Evolutionary conservation across 2,888 invertebrate genomes (phyloP).

Genomic region (Xestia xanthographa): DNA sequence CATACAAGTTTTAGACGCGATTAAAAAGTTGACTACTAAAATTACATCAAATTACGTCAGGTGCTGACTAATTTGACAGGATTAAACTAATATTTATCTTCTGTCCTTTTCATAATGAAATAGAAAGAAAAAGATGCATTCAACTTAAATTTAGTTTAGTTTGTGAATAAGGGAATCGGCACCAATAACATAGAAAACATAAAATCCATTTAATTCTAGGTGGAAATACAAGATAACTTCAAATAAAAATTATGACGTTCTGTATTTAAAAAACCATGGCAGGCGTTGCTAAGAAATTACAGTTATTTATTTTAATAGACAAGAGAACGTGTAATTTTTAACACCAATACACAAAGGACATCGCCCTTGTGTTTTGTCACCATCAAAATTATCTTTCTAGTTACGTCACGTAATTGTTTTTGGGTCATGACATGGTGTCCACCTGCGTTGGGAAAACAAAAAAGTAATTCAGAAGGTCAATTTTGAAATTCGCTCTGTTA

Average conservation of each 20-base stretch:
- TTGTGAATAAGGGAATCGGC: too few species aligned
- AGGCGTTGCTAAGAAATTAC: not conserved
- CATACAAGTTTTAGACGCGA: too few species aligned
- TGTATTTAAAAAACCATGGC: not conserved
- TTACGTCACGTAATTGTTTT: slow-evolving; percentile 63
- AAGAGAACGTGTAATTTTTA: slow-evolving; percentile 29
- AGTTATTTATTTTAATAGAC: slow-evolving; percentile 12
- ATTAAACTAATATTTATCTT: too few species aligned
- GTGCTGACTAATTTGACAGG: too few species aligned
- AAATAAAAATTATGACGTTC: not conserved
- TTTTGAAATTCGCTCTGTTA: not conserved
- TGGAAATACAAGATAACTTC: not conserved
- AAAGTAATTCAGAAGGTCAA: slow-evolving; percentile 18
- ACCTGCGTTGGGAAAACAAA: slow-evolving; percentile 23
- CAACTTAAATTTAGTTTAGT: too few species aligned
- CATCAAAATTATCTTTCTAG: slow-evolving; percentile 56
- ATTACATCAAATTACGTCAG: too few species aligned
- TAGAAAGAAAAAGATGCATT: too few species aligned
- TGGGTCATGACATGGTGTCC: slow-evolving; percentile 55
- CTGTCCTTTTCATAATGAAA: too few species aligned
- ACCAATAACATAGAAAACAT: too few species aligned
- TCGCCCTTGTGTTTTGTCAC: slow-evolving; percentile 29
- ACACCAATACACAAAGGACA: slow-evolving; percentile 43
- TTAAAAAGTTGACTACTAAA: too few species aligned
- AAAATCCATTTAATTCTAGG: too few species aligned